These are phyloP conservation scores for Hedya salicella DNA, from an alignment of 2,888 invertebrate genomes.

Conservation along the genomic window DNA sequence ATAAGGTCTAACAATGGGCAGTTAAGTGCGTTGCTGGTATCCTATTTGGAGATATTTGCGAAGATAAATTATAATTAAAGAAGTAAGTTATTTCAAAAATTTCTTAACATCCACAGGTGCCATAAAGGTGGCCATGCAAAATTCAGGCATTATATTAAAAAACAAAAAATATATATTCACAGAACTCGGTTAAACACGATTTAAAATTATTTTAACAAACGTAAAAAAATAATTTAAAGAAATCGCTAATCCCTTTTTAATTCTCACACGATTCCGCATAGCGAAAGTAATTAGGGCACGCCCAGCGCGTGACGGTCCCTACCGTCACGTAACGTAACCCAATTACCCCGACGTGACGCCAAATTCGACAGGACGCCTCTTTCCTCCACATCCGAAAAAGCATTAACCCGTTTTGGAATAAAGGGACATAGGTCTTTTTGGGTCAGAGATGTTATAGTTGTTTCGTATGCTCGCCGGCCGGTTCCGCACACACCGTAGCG, in stretches of 20 bases:
- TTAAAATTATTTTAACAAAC: neutral
- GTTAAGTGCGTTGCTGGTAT: no score
- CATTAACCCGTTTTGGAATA: slow-evolving; percentile 12
- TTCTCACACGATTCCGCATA: slow-evolving; percentile 40
- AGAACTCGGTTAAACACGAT: no score
- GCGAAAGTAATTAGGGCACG: slow-evolving; percentile 78
- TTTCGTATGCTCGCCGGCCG: slow-evolving; percentile 81
- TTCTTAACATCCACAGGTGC: no score
- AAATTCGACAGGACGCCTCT: slow-evolving; percentile 65
- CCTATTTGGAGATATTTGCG: no score
- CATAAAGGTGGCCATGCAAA: no score
- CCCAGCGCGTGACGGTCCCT: slow-evolving; percentile 72
- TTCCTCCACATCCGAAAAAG: neutral
- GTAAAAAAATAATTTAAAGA: slow-evolving; percentile 1
- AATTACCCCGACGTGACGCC: slow-evolving; percentile 81
- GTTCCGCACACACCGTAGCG: slow-evolving; percentile 80
- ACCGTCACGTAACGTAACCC: slow-evolving; percentile 82
- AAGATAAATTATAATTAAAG: no score
- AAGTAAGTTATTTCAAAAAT: no score
- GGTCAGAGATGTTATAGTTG: slow-evolving; percentile 51
- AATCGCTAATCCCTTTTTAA: slow-evolving; percentile 29
- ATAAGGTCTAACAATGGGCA: no score
- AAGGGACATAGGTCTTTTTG: slow-evolving; percentile 28
- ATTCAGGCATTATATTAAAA: no score
- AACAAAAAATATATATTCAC: no score